Conservation (phyloP, 2,888 invertebrate species). For the Linhomoeus sp. region DNA sequence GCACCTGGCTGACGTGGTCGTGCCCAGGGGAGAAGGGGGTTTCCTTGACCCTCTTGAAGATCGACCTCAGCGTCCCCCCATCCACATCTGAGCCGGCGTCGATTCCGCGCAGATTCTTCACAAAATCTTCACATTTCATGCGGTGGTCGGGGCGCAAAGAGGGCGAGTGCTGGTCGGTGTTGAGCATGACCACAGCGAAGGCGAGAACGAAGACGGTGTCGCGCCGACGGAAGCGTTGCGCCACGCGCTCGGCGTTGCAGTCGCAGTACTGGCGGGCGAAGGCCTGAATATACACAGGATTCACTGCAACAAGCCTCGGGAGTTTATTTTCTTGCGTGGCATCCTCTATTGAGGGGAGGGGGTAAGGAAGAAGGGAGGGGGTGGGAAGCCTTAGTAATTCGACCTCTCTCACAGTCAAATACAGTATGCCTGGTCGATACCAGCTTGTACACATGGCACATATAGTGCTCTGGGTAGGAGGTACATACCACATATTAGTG, state of each 20-base stretch:
- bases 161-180: conserved; percentile 91
- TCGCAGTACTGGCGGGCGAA: conserved; percentile 82
- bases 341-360: no score
- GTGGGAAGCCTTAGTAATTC: no score
- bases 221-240: conserved; percentile 34
- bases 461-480: no score
- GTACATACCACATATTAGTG: no score
- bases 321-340: no score
- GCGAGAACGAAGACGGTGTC: conserved; percentile 51
- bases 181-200: conserved; percentile 88
- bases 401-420: no score
- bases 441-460: no score
- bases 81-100: conserved; percentile 89
- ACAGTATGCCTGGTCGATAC: no score
- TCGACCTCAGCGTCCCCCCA: conserved; percentile 58
- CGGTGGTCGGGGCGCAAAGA: conserved; percentile 78
- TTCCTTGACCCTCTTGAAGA: conserved; percentile 82
- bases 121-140: conserved; percentile 59
- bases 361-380: no score
- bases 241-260: conserved; percentile 77
- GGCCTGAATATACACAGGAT: conserved; percentile 18
- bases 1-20: conserved; percentile 75
- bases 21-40: conserved; percentile 88
- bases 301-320: no score
- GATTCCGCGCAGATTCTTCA: conserved; percentile 39